These are phyloP conservation scores for Hipparchia semele DNA, from an alignment of 2,888 invertebrate species.

Conservation along the genomic window DNA sequence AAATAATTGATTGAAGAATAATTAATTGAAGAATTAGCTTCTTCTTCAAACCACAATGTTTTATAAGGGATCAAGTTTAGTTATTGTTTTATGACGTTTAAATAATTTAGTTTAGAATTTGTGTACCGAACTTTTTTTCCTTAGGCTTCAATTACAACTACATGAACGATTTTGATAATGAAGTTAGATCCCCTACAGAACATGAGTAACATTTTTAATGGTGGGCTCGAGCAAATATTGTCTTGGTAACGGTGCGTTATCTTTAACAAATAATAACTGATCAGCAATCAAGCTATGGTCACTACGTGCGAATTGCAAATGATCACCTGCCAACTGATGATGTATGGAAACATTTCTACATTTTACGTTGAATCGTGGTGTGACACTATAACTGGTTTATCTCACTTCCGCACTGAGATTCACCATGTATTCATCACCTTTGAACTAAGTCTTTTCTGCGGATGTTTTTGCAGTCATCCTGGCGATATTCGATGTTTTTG, in stretches of 20 bases:
- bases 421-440: conserved; percentile 28
- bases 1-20: not conserved
- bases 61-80: not conserved
- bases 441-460: conserved; percentile 24
- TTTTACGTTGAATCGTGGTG: conserved; percentile 45
- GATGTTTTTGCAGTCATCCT: conserved; percentile 40
- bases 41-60: not conserved
- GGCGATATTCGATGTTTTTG: conserved; percentile 30
- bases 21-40: not conserved
- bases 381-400: conserved; percentile 16
- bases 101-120: too few species aligned
- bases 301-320: conserved; percentile 56
- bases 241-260: conserved; percentile 64
- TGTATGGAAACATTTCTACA: conserved; percentile 78
- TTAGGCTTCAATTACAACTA: too few species aligned
- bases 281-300: conserved; percentile 57
- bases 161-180: too few species aligned
- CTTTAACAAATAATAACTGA: conserved; percentile 47
- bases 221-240: conserved; percentile 60
- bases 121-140: too few species aligned
- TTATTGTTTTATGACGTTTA: not conserved
- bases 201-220: conserved; percentile 37
- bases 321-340: conserved; percentile 78
- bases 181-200: not conserved
- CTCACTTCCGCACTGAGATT: conserved; percentile 23